Base-by-base conservation (phyloP, 1,140 invertebrate species). In the Harlomillsia oculata region DNA sequence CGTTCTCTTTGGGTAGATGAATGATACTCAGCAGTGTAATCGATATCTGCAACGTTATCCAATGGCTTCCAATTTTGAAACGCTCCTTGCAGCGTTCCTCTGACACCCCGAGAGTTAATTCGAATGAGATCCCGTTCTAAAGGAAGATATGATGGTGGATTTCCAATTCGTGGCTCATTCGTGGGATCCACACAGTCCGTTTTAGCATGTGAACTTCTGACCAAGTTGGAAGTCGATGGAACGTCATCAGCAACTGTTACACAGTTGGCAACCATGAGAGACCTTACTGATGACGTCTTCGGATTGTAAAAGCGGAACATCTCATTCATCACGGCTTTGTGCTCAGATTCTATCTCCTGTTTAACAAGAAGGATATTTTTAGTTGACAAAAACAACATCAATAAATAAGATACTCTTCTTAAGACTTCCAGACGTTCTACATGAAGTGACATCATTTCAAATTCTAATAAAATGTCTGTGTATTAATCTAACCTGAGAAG, bases 271-370 rank as follows among this genome's bases (percentile, higher is more conserved):
- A 85, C 75, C 76, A 84, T 80, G 46, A 85, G 75, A n/a, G 80
- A 78, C 50, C 84, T 76, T 30, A 89, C 79, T 1, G 85, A 87
- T 60, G 85, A 87, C 3, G 84, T 85, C 72, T 87, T 89, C 5
- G 78, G 75, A 71, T 91, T 91, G 66, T 86, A 86, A 69, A 91
- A 89, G 53, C 76, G 74, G 69, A 83, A 90, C 36, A 89, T 70
- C 63, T 82, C 79, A 69, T 81, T 85, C 70, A 87, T 83, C 20
- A 91, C 82, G 0, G 87, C 85, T 36, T 85, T 82, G 67, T 85
- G 80, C 69, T 89, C 87, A 4, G 85, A 88, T 55, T 82, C 80
- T 5, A 80, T 77, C 70, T 87, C 83, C 53, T 48, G 16, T 21
- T n/a, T 5, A n/a, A 30, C 18, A 44, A 18, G 4, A 40, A 40